Percentiles rank a stretch among this genome's conserved stretches.
Conservation (phyloP, 1,140 invertebrate genomes). For the Ceratina japonica region DNA sequence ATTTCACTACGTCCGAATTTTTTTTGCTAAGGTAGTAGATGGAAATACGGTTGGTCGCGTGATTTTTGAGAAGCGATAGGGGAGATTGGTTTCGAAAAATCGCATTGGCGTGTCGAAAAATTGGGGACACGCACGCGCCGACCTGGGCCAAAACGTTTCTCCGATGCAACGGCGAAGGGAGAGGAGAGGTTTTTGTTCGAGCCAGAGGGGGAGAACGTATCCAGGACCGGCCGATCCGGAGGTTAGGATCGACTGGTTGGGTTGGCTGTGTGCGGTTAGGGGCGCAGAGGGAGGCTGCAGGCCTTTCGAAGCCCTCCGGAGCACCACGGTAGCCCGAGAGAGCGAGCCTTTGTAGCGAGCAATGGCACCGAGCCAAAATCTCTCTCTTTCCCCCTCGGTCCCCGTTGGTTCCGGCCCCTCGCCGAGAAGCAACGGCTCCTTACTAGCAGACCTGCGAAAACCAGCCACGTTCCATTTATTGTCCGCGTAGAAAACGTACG, state of each 20-base stretch:
- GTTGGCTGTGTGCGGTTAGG: not conserved
- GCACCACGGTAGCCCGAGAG: constrained; percentile 26
- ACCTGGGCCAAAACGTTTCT: constrained; percentile 11
- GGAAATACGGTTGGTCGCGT: too few relatives aligned
- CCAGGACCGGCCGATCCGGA: constrained; percentile 45
- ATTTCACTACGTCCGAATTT: too few relatives aligned
- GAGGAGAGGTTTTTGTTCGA: constrained; percentile 10
- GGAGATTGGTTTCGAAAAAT: constrained; percentile 7
- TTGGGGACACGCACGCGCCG: constrained; percentile 27
- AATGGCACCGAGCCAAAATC: constrained; percentile 74
- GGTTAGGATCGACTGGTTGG: constrained; percentile 44
- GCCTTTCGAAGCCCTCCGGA: constrained; percentile 10
- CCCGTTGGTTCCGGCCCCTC: not conserved
- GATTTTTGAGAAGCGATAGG: too few relatives aligned
- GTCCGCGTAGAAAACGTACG: constrained; percentile 64
- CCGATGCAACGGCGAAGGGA: constrained; percentile 2
- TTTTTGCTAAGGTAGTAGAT: too few relatives aligned
- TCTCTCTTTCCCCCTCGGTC: constrained; percentile 28
- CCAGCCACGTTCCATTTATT: constrained; percentile 69
- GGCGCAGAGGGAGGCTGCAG: constrained; percentile 58
- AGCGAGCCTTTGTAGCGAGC: constrained; percentile 55
- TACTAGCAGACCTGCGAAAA: constrained; percentile 74
- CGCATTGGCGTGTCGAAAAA: constrained; percentile 29
- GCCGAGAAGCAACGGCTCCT: constrained; percentile 4
- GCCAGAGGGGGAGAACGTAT: not conserved